Evolutionary conservation across 1,140 invertebrate genomes (phyloP).

Genomic region (Drosophila obscura): DNA sequence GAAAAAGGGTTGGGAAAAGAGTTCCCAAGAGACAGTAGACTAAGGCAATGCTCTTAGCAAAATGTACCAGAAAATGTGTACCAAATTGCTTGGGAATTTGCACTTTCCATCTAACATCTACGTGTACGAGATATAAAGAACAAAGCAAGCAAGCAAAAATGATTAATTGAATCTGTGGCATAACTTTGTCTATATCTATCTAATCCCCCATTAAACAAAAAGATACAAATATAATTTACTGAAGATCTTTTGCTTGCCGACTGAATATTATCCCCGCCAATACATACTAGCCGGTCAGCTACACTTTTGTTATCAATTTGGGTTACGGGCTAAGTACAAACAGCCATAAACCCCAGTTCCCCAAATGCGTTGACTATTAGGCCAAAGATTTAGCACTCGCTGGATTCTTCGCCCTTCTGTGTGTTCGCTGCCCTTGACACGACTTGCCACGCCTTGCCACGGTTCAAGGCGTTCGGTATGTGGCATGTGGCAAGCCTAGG

Average conservation of each 20-base stretch:
- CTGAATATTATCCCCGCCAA: conserved; percentile 8
- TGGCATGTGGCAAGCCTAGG: conserved; percentile 5
- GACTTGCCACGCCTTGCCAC: conserved; percentile 21
- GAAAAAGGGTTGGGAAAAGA: not conserved
- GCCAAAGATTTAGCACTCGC: conserved; percentile 54
- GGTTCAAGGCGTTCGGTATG: conserved; percentile 9
- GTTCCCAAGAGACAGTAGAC: too few relatives aligned
- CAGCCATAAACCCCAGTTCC: conserved; percentile 52
- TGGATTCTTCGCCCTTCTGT: conserved; percentile 18
- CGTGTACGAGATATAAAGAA: too few relatives aligned
- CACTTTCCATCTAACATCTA: too few relatives aligned
- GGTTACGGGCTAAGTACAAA: conserved; percentile 55
- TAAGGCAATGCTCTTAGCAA: too few relatives aligned
- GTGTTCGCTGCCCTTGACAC: conserved; percentile 41
- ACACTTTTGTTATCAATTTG: conserved; percentile 54
- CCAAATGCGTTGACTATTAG: conserved; percentile 57
- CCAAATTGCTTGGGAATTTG: too few relatives aligned
- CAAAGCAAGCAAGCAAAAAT: too few relatives aligned
- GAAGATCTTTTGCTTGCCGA: not conserved
- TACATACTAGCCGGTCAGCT: conserved; percentile 20
- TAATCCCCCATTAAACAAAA: conserved; percentile 6
- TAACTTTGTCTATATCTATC: conserved; percentile 14
- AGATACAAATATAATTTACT: conserved; percentile 11
- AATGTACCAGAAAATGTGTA: too few relatives aligned
- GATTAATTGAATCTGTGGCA: not conserved